These are phyloP conservation scores for Ctenomys sociabilis DNA, from an alignment of 2,113 vertebrate species.

Conservation along the genomic window DNA sequence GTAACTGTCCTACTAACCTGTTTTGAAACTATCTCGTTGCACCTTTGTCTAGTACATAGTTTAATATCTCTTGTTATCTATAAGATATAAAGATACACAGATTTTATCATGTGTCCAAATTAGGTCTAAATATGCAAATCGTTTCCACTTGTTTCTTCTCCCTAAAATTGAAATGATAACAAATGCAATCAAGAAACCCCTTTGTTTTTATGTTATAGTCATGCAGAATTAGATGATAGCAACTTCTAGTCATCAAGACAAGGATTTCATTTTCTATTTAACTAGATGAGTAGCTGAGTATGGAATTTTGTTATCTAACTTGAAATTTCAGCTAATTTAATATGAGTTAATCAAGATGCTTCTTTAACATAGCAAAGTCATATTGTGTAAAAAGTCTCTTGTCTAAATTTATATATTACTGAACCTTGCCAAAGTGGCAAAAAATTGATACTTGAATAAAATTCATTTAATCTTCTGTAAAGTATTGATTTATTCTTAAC, in stretches of 20 bases:
- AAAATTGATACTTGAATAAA: constrained; percentile 13
- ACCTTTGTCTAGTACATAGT: background rate
- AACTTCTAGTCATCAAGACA: constrained; percentile 23
- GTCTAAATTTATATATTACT: constrained; percentile 25
- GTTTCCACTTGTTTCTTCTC: background rate
- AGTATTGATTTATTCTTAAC: constrained; percentile 47
- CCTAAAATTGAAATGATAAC: constrained; percentile 36
- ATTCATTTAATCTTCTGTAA: constrained; percentile 56
- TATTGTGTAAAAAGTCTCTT: constrained; percentile 40
- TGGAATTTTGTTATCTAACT: constrained; percentile 37
- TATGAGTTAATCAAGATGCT: constrained; percentile 45
- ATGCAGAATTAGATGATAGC: background rate
- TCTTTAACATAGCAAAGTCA: constrained; percentile 38
- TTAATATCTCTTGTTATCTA: background rate
- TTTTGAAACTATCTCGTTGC: too few species aligned
- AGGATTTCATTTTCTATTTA: constrained; percentile 32
- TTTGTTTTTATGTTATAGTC: background rate
- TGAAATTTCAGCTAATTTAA: constrained; percentile 54
- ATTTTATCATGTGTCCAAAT: constrained; percentile 29
- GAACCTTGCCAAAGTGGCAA: constrained; percentile 60
- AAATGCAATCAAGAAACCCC: background rate
- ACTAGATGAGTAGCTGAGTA: constrained; percentile 19
- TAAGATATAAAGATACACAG: background rate
- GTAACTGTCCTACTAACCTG: too few species aligned
- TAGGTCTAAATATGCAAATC: constrained; percentile 26